These are phyloP conservation scores for Trichonephila clavipes DNA, from an alignment of 1,140 invertebrate genomes.

Conservation along the genomic window DNA sequence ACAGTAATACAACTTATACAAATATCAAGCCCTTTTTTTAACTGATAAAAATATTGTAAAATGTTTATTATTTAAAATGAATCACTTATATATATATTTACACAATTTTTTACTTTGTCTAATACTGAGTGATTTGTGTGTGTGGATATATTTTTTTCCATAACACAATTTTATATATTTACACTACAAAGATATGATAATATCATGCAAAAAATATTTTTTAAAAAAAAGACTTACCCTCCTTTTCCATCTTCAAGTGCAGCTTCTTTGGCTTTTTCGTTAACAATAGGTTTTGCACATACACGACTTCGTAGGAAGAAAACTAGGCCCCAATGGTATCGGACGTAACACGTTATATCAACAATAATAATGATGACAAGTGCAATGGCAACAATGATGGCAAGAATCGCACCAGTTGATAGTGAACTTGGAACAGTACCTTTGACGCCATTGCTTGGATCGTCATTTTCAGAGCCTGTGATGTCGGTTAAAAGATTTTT, in stretches of 20 bases:
- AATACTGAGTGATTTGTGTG: too few species aligned
- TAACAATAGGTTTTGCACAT: slow-evolving; percentile 74
- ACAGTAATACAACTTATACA: too few species aligned
- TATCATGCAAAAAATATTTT: too few species aligned
- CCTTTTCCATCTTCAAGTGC: slow-evolving; percentile 73
- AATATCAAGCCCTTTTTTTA: too few species aligned
- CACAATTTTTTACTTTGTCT: too few species aligned
- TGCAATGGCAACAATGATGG: slow-evolving; percentile 74
- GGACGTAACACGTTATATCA: slow-evolving; percentile 77
- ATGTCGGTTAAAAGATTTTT: slow-evolving; percentile 18
- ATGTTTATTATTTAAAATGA: too few species aligned
- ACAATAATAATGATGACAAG: slow-evolving; percentile 76
- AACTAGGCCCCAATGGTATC: slow-evolving; percentile 77
- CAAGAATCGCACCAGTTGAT: slow-evolving; percentile 76
- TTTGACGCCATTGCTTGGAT: slow-evolving; percentile 36
- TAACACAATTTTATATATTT: too few species aligned
- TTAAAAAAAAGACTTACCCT: slow-evolving; percentile 34
- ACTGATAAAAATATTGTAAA: too few species aligned
- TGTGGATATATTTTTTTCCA: too few species aligned
- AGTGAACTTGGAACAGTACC: slow-evolving; percentile 53
- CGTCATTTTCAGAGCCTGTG: slow-evolving; percentile 65
- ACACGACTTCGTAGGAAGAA: slow-evolving; percentile 74
- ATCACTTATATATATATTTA: too few species aligned
- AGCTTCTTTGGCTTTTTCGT: slow-evolving; percentile 76
- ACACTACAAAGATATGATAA: too few species aligned